phyloP scores from a whole-genome alignment of 1,140 invertebrate genomes.

The Drosophila kanapiae region DNA sequence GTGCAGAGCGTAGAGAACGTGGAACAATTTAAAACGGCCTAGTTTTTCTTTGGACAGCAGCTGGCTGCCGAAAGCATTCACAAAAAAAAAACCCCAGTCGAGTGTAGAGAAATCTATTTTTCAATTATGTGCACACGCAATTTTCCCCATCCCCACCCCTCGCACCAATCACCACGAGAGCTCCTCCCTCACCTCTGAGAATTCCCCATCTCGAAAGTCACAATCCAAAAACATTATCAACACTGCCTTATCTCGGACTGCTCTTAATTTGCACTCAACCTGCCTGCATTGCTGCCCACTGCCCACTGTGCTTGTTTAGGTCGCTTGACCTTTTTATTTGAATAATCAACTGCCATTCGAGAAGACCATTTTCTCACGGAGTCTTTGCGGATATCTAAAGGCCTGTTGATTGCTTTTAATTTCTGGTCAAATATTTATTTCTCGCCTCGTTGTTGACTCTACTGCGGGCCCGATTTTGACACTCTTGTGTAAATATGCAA shows the following conservation, averaged over 20 bases:
- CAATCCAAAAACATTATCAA: conserved; percentile 17
- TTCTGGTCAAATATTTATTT: conserved; percentile 33
- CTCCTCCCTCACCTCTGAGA: conserved; percentile 7
- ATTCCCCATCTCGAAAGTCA: neutral
- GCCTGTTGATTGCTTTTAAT: conserved; percentile 35
- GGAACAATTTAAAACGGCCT: conserved; percentile 60
- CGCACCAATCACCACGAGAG: no score
- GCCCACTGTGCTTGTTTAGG: conserved; percentile 14
- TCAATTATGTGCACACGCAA: conserved; percentile 39
- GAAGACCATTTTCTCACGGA: conserved; percentile 38
- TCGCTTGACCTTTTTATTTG: conserved; percentile 41
- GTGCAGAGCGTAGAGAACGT: conserved; percentile 28
- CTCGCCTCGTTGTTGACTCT: conserved; percentile 27
- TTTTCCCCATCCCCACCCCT: neutral
- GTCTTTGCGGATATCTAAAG: conserved; percentile 13
- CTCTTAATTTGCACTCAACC: conserved; percentile 31
- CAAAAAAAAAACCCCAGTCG: conserved; percentile 33
- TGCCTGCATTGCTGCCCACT: conserved; percentile 11
- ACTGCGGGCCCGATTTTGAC: conserved; percentile 2
- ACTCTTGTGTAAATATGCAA: conserved; percentile 39
- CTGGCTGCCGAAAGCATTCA: conserved; percentile 46
- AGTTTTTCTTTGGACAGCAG: conserved; percentile 66
- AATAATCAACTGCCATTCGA: conserved; percentile 3
- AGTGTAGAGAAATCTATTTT: conserved; percentile 50
- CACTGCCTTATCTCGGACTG: conserved; percentile 2